Base-by-base conservation (phyloP, 2,797 vertebrate genomes). In the Leptoclinus maculatus region DNA sequence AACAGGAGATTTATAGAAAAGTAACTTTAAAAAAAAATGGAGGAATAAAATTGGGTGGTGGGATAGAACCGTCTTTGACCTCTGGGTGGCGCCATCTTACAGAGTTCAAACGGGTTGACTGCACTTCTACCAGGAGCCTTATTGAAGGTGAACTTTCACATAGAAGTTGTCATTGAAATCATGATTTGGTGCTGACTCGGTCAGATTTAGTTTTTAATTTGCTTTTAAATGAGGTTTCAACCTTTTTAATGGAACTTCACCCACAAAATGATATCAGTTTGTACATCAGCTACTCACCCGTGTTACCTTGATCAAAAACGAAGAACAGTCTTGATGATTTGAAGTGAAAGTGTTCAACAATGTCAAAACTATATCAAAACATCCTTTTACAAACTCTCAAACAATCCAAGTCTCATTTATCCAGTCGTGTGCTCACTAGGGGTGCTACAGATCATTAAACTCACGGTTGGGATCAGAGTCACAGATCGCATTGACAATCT, bases 21-120 rank as follows among this genome's bases (percentile, higher is more conserved):
- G 53, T 27, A 45, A 21, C 19, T 5, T 23, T 1, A 51, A 23
- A 57, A 16, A 9, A 11, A 8, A 29, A 29, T 9, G 14, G 16
- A 54, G 27, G 12, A 34, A 54, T 43, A 10, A 51, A 39, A 29
- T 29, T 11, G 12, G 29, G 3, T 29, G 41, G 19, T 13, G 1
- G 6, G 43, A 21, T n/a, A 72, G 1, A 71, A 5, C 62, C 34
- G 5, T 17, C 36, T 57, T 80, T 27, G 59, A 53, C 87, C 91
- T 72, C 43, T n/a, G 17, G 89, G 72, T 82, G 92, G 87, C 57
- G 63, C 83, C 73, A 86, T 70, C 13, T 45, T 1, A 64, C 73
- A 5, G 13, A 43, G 27, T 67, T 67, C 53, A 60, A 49, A 43
- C 56, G 17, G 9, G 16, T 27, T 27, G 39, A 39, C 13, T 16